Evolutionary conservation across 1,140 invertebrate species (phyloP).

Genomic region (Nixonia krombeini): DNA sequence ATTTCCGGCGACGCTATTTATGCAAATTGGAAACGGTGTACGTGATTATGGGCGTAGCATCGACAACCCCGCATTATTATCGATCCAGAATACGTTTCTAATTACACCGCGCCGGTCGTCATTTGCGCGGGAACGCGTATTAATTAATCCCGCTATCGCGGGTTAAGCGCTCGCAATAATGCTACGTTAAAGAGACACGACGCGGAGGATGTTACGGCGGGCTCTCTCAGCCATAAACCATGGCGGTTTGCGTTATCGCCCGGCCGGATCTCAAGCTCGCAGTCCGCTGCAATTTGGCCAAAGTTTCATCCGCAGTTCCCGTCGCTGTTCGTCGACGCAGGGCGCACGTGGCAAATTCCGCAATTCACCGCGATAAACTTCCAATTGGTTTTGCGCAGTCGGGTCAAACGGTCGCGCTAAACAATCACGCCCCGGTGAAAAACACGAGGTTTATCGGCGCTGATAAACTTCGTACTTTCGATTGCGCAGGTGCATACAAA

Average conservation of each 20-base stretch:
- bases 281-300: conserved; percentile 51
- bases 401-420: too few species aligned
- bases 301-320: conserved; percentile 45
- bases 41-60: conserved; percentile 23
- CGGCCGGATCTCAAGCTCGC: conserved; percentile 50
- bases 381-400: too few species aligned
- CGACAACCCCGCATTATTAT: conserved; percentile 22
- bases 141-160: conserved; percentile 48
- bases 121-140: conserved; percentile 45
- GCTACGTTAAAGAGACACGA: conserved; percentile 51
- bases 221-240: conserved; percentile 58
- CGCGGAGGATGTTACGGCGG: conserved; percentile 34
- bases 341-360: too few species aligned
- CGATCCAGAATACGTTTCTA: conserved; percentile 43
- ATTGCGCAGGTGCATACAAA: conserved; percentile 3
- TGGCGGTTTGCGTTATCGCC: conserved; percentile 55
- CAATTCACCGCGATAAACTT: too few species aligned
- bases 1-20: too few species aligned
- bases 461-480: not conserved
- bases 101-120: conserved; percentile 44
- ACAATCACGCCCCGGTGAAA: too few species aligned
- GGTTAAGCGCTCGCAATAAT: conserved; percentile 53
- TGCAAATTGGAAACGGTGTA: too few species aligned
- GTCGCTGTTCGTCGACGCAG: too few species aligned
- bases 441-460: too few species aligned